phyloP scores from a whole-genome alignment of 1,140 invertebrate species.

The Drosophila takahashii region DNA sequence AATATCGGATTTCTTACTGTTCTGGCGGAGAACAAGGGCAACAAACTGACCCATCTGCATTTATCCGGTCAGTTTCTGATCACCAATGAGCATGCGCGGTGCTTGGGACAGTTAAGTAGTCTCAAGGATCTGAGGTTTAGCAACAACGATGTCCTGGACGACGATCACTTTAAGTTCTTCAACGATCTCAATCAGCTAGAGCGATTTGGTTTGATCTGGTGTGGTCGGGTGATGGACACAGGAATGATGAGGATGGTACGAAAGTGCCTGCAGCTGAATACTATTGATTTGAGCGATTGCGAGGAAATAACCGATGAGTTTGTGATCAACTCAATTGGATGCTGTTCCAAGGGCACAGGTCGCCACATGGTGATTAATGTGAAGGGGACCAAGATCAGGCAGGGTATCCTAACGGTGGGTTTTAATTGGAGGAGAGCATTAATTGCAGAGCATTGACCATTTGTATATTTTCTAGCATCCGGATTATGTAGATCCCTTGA shows the following conservation, averaged over 20 bases:
- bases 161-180: conserved; percentile 66
- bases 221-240: conserved; percentile 47
- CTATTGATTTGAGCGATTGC: conserved; percentile 51
- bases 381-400: conserved; percentile 41
- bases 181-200: conserved; percentile 47
- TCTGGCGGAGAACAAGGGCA: conserved; percentile 49
- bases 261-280: conserved; percentile 38
- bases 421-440: not conserved
- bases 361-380: conserved; percentile 47
- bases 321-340: conserved; percentile 54
- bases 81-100: conserved; percentile 58
- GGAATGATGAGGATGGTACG: conserved; percentile 54
- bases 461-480: conserved; percentile 34
- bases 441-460: not conserved
- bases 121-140: conserved; percentile 50
- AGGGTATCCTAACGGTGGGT: conserved; percentile 38
- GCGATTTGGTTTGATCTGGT: conserved; percentile 34
- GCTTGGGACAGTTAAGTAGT: conserved; percentile 49
- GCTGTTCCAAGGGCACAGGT: conserved; percentile 35
- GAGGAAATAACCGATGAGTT: conserved; percentile 61
- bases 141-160: conserved; percentile 64
- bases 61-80: conserved; percentile 58
- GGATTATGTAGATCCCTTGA: conserved; percentile 49
- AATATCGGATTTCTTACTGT: conserved; percentile 55
- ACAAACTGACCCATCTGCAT: conserved; percentile 52